Base-by-base conservation (phyloP, 2,888 invertebrate genomes). In the Metopia argyrocephala region DNA sequence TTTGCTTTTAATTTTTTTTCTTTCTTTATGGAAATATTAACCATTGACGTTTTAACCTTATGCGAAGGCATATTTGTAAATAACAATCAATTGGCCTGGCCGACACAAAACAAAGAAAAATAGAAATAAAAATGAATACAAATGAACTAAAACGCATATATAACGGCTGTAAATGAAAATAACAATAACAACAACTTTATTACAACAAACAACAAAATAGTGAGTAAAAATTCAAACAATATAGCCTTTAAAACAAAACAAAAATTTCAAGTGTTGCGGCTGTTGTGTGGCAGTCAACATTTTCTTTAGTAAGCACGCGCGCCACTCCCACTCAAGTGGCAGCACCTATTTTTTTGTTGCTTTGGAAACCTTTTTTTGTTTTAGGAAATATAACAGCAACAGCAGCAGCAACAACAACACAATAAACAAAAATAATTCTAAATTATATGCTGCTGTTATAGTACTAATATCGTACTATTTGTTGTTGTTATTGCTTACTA, bases 271-370 rank as follows among this genome's bases (percentile, higher is more conserved):
- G 71, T 78, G 73, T 73, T 78, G 52, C 25, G 56, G 56, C 54
- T 73, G 71, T 78, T 78, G 78, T n/a, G n/a, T 71, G 73, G 73
- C 78, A 38, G 38, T 9, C 38, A 38, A 76, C 62, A 78, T 78
- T 78, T 78, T 68, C 21, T 66, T 62, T 28, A 48, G 23, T 48
- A 66, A 74, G 81, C 83, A 75, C 76, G 80, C 78, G 82, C 82
- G 78, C 83, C 83, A 84, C 83, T 84, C 83, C 83, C 79, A 83
- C 84, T 74, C 79, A 75, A 78, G 68, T 66, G 74, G 81, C 81
- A 81, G 81, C 81, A 78, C 81, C 81, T 81, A 66, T 78, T 78
- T 79, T 69, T 48, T 52, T 45, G 48, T 54, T 56, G 18, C 15
- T 54, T 59, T 25, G n/a, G n/a, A n/a, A n/a, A n/a, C n/a, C n/a